A percentile compares a stretch with the other conserved stretches of the same genome.
Conservation (phyloP, 2,797 vertebrate genomes). For the Danio kyathit region DNA sequence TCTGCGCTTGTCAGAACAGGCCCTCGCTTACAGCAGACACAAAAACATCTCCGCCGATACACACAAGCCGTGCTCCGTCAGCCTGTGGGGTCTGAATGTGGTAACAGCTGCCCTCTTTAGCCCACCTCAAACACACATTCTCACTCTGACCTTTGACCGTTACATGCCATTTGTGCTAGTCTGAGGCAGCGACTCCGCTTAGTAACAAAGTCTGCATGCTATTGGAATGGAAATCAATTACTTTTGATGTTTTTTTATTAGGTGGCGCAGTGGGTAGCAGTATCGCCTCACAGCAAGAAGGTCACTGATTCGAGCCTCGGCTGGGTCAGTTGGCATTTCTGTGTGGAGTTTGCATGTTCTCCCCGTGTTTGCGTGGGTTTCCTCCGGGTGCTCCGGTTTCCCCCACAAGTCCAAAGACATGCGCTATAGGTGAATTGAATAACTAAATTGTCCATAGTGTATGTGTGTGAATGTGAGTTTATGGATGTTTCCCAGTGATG, state of each 20-base stretch:
- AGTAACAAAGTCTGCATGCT: conserved; percentile 2
- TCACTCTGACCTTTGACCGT: conserved; percentile 27
- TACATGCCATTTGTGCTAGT: conserved; percentile 6
- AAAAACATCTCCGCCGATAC: not conserved
- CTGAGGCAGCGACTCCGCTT: not conserved
- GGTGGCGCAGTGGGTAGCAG: no score
- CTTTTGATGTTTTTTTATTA: not conserved
- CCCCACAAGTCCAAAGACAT: no score
- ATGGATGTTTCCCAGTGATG: no score
- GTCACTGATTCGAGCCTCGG: no score
- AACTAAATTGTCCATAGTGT: no score
- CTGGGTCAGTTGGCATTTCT: no score
- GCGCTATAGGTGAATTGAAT: no score
- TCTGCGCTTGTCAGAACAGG: conserved; percentile 13
- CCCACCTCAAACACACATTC: conserved; percentile 37
- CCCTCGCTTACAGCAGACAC: not conserved
- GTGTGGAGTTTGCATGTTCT: no score
- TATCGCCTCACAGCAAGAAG: no score
- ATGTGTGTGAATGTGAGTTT: no score
- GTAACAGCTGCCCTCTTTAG: conserved; percentile 31
- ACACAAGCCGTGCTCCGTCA: conserved; percentile 8
- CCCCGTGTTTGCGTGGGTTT: no score
- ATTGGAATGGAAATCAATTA: not conserved
- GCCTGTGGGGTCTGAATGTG: conserved; percentile 39
- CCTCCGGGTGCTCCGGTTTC: no score